Base-by-base conservation (phyloP, 2,797 vertebrate species). In the Staurois parvus region DNA sequence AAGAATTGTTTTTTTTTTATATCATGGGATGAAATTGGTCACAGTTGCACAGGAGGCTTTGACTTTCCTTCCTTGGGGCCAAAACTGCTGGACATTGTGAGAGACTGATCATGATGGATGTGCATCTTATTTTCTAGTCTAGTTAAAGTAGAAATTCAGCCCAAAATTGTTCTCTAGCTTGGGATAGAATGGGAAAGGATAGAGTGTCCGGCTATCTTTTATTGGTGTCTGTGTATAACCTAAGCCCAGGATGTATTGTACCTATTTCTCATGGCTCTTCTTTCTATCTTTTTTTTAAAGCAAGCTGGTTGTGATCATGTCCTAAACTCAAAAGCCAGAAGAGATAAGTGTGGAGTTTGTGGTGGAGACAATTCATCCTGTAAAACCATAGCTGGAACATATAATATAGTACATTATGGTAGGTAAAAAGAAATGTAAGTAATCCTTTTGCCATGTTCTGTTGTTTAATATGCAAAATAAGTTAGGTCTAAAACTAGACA, bases 221-320 rank as follows among this genome's bases (percentile, higher is more conserved):
- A 12, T 45, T 2, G 11, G 42, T 45, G 42, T 45, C 42, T 45
- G 13, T 45, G 12, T 52, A 8, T 59, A 59, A 59, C 52, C 48
- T 59, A 56, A 56, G 5, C 19, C 19, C 17, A 56, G 52, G 52
- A 9, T 24, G 6, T 59, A 29, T 3, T 29, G 1, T 40, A 28
- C 42, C 2, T 15, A 45, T 37, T 62, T 73, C 59, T 73, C 52
- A 40, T 80, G 29, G 76, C 66, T 80, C 30, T 68, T 81, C 52
- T 81, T 2, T n/a, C 29, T 74, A 56, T 76, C 68, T 93, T 88
- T 92, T 91, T 93, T 90, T 79, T 93, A 92, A 96, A 99, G 98
- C 98, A 99, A 98, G 98, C 98, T 42, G 98, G 98, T 94, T 99
- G 98, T 26, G 98, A 99, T 95, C 98, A 99, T 74, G 96, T 99